A percentile compares a stretch with the other conserved stretches of the same genome.
phyloP scores from a whole-genome alignment of 2,888 invertebrate species.

The Laothoe populi region DNA sequence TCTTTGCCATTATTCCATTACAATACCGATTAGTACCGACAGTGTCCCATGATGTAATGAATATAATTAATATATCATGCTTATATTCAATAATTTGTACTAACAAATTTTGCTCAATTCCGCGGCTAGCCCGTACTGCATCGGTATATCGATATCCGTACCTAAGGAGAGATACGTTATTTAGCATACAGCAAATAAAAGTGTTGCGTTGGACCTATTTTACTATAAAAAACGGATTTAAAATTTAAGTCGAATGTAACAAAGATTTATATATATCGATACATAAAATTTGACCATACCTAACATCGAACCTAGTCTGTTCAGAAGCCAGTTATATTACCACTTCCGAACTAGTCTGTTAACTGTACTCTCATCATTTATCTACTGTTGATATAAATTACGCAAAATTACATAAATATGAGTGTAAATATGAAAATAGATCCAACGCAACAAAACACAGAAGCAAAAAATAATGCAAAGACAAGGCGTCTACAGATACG shows the following conservation, averaged over 20 bases:
- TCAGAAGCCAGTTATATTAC: no score
- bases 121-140: constrained; percentile 73
- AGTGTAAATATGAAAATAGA: constrained; percentile 34
- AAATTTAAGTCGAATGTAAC: no score
- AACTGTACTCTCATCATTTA: no score
- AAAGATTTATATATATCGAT: no score
- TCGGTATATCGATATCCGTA: constrained; percentile 75
- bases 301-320: no score
- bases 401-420: neutral
- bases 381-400: no score
- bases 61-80: constrained; percentile 52
- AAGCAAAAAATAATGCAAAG: constrained; percentile 43
- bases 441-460: constrained; percentile 43
- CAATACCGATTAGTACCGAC: constrained; percentile 65
- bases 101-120: constrained; percentile 77
- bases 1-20: neutral
- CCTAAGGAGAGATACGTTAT: constrained; percentile 63
- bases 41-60: constrained; percentile 31
- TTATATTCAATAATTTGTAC: constrained; percentile 58
- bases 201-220: constrained; percentile 29
- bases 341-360: no score
- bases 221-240: no score
- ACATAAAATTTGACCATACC: no score
- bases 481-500: constrained; percentile 34
- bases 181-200: constrained; percentile 42